Conservation (phyloP, 2,888 invertebrate species). For the Meiosimyza platycephala region DNA sequence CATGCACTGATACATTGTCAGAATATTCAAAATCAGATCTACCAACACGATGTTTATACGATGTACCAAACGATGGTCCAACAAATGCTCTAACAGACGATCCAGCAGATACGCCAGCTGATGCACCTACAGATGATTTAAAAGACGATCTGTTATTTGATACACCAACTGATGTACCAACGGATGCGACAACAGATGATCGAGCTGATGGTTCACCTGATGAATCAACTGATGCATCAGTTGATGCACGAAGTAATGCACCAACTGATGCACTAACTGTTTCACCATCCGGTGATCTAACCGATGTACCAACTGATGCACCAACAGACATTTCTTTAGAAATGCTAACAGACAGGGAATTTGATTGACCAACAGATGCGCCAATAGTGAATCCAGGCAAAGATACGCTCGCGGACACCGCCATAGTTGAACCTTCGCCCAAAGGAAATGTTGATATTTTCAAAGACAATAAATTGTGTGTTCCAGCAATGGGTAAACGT, state of each 20-base stretch:
- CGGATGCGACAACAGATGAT: not conserved
- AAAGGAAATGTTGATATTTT: slow-evolving; percentile 2
- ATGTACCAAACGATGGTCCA: not conserved
- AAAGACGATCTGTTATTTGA: too few species aligned
- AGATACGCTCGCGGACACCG: not conserved
- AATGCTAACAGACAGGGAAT: not conserved
- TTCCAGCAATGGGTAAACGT: too few species aligned
- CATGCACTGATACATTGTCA: too few species aligned
- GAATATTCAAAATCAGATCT: too few species aligned
- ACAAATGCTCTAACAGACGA: not conserved
- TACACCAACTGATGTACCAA: not conserved
- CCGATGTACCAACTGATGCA: not conserved
- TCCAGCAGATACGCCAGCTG: not conserved
- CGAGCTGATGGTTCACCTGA: not conserved
- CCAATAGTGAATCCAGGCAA: too few species aligned
- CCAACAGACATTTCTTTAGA: not conserved
- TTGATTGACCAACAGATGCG: not conserved
- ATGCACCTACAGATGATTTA: not conserved
- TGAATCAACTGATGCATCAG: not conserved
- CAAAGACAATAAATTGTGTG: too few species aligned
- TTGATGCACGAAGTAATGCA: not conserved
- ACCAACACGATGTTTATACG: too few species aligned
- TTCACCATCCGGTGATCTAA: not conserved
- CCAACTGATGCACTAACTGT: not conserved
- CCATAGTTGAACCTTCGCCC: not conserved